Evolutionary conservation across 2,888 invertebrate genomes (phyloP), one percentile per base, ranked within the genome.

Genomic region (Pyralis farinalis): DNA sequence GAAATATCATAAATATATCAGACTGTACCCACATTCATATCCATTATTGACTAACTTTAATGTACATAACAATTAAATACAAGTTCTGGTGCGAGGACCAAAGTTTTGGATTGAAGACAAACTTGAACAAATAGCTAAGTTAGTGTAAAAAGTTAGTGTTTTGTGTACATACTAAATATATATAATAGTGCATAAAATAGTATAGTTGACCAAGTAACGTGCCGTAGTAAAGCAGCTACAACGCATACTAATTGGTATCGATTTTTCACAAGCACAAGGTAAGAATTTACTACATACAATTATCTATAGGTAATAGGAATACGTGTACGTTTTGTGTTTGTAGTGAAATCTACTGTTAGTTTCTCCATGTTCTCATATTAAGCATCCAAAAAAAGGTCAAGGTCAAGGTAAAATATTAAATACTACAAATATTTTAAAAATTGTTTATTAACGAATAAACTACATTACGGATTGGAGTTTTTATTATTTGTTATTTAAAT

Each of bases 1-100:
- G 53, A 57, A 46, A 82, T 83, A 83, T 81, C 81, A 71, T 61
- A 57, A 46, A 46, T 55, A 56, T 63, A 63, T 58, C 55, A 55
- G 42, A 28, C 25, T 43, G 12, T 12, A 37, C 31, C 32, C 7
- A 37, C 25, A 27, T 33, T 46, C 53, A 56, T 52, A 56, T 53
- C 49, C 53, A 54, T 47, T 64, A 71, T 64, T 68, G 66, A 49
- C 65, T 44, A 47, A 53, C 49, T 52, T 46, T 51, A 47, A 46
- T 58, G 57, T 63, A 58, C 50, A 62, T 62, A 62, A 44, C 25
- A 46, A 53, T 51, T 52, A 10, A 28, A 28, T 2, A 34, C 27
- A 10, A 54, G 46, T 16, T 40, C 53, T 63, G 61, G 64, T 70
- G 62, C 41, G 66, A 43, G 80, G 81, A 75, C 76, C 77, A 83